A percentile compares a stretch with the other conserved stretches of the same genome.
Conservation (phyloP, 2,113 vertebrate genomes). For the Oryzias woworae region DNA sequence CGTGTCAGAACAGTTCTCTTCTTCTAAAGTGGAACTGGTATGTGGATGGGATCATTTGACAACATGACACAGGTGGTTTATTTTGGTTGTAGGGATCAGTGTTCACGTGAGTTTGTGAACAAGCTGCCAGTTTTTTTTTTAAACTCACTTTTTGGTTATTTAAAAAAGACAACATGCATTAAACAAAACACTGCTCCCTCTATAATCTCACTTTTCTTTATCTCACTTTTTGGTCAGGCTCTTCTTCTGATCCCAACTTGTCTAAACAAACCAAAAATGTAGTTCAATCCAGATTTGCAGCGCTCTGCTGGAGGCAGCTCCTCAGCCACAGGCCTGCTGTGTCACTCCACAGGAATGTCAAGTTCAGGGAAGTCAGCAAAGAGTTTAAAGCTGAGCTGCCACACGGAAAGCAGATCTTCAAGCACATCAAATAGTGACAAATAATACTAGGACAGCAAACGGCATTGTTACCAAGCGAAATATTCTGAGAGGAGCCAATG, state of each 20-base stretch:
- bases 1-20: neutral
- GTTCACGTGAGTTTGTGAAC: slow-evolving; percentile 17
- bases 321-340: slow-evolving; percentile 1
- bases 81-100: slow-evolving; percentile 3
- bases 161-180: no score
- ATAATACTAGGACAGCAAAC: neutral
- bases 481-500: no score
- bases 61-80: slow-evolving; percentile 1
- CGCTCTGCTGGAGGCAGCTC: slow-evolving; percentile 20
- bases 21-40: neutral
- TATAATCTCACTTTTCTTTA: neutral
- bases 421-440: neutral
- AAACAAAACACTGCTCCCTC: neutral
- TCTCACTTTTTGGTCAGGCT: slow-evolving; percentile 1
- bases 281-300: slow-evolving; percentile 28
- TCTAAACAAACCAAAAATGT: slow-evolving; percentile 43
- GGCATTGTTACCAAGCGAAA: no score
- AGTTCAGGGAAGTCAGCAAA: neutral
- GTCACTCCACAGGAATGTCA: slow-evolving; percentile 19
- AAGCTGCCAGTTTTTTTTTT: neutral
- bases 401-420: neutral
- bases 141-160: no score
- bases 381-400: neutral
- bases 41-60: neutral
- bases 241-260: slow-evolving; percentile 36